Conservation (phyloP, 2,888 invertebrate species). For the Drosophila paranaensis region DNA sequence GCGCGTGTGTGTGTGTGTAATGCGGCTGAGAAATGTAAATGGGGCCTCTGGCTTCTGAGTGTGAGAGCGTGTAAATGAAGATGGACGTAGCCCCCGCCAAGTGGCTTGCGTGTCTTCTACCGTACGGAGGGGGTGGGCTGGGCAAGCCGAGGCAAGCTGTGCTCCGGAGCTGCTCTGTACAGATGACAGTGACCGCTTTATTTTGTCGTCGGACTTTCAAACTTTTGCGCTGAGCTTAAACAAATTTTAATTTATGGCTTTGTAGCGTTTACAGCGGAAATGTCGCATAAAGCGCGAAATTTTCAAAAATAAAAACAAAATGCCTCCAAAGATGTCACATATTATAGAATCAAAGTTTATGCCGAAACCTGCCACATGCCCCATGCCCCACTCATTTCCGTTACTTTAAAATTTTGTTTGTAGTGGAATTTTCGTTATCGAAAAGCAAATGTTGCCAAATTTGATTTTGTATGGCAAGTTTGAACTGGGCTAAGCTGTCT, state of each 20-base stretch:
- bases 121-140: not conserved
- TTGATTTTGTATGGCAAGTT: too few relatives aligned
- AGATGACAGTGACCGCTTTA: constrained; percentile 77
- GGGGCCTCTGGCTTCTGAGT: constrained; percentile 20
- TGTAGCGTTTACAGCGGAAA: constrained; percentile 69
- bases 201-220: constrained; percentile 50
- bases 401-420: not conserved
- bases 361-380: constrained; percentile 22
- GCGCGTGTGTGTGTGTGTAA: constrained; percentile 27
- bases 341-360: constrained; percentile 52
- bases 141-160: not conserved
- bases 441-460: not conserved
- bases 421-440: not conserved
- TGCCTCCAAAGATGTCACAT: constrained; percentile 33
- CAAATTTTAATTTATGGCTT: constrained; percentile 79
- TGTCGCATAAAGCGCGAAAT: constrained; percentile 77
- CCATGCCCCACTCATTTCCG: constrained; percentile 12
- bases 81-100: constrained; percentile 66
- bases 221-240: constrained; percentile 56
- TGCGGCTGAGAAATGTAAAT: constrained; percentile 53
- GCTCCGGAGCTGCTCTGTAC: constrained; percentile 26
- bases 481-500: too few relatives aligned
- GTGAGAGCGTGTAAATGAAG: constrained; percentile 70
- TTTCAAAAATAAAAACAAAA: constrained; percentile 35
- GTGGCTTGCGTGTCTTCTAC: constrained; percentile 60